Evolutionary conservation across 30 jellyfish, hydroid and myxozoan genomes (phyloP).

Genomic region (Aurelia coerulea): DNA sequence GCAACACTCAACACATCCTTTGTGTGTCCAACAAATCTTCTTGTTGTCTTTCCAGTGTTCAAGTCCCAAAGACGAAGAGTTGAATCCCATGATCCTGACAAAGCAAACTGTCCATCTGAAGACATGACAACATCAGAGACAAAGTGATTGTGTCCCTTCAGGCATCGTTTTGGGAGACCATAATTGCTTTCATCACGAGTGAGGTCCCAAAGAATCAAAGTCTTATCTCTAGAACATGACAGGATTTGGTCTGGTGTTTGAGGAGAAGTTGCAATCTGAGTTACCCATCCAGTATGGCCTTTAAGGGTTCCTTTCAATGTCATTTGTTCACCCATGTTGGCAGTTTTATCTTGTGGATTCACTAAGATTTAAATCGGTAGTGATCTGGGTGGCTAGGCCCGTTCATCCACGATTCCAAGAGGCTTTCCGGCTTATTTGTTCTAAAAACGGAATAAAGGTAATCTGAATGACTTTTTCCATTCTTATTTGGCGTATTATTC

Average conservation of each 20-base stretch:
- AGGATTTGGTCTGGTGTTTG: conserved; percentile 80
- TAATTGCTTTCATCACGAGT: conserved; percentile 79
- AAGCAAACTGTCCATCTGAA: conserved; percentile 92
- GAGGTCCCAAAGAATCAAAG: conserved; percentile 93
- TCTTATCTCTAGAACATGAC: conserved; percentile 91
- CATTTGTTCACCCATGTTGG: conserved; percentile 87
- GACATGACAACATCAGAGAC: conserved; percentile 96
- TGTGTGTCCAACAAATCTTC: conserved; percentile 98
- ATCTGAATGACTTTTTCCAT: no score
- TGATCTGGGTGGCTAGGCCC: conserved; percentile 30
- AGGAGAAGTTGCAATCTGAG: conserved; percentile 94
- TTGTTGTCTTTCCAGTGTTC: conserved; percentile 81
- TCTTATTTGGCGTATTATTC: no score
- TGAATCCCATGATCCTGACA: conserved; percentile 95
- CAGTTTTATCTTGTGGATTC: conserved; percentile 46
- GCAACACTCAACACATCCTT: conserved; percentile 99
- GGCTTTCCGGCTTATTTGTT: no score
- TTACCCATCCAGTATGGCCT: conserved; percentile 99
- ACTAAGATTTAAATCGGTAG: conserved; percentile 20
- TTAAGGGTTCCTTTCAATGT: conserved; percentile 92
- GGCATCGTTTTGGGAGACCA: conserved; percentile 83
- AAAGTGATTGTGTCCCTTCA: conserved; percentile 96
- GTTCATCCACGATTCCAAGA: conserved; percentile 46
- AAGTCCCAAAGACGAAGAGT: conserved; percentile 97
- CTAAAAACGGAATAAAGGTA: no score